These are phyloP conservation scores for Dastarcus helophoroides DNA, from an alignment of 2,888 invertebrate species.

Conservation along the genomic window DNA sequence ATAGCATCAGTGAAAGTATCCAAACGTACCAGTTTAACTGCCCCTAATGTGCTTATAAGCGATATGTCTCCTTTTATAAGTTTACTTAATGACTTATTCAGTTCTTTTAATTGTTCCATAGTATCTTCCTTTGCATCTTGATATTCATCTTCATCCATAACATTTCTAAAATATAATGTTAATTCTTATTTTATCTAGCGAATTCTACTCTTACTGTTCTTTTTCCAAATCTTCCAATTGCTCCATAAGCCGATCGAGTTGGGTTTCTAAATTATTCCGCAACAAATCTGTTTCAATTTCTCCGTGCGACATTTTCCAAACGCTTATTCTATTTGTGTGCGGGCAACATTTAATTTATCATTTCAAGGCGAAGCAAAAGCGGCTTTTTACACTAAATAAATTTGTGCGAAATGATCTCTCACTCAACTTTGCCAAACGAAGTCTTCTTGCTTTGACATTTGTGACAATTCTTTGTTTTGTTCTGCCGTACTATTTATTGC, in stretches of 20 bases:
- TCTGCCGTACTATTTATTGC: too few relatives aligned
- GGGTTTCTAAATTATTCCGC: constrained; percentile 52
- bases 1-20: too few relatives aligned
- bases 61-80: constrained; percentile 57
- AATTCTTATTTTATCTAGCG: background rate
- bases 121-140: constrained; percentile 57
- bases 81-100: constrained; percentile 50
- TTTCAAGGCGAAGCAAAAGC: too few relatives aligned
- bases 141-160: constrained; percentile 53
- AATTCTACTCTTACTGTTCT: constrained; percentile 44
- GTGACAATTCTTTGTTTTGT: too few relatives aligned
- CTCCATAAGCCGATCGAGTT: constrained; percentile 54
- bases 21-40: constrained; percentile 49
- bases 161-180: constrained; percentile 39
- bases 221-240: constrained; percentile 60
- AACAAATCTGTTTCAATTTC: constrained; percentile 51
- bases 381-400: too few relatives aligned
- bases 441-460: too few relatives aligned
- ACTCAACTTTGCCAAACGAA: too few relatives aligned
- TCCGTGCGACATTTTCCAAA: constrained; percentile 44
- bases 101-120: constrained; percentile 57
- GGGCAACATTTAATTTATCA: too few relatives aligned
- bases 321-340: too few relatives aligned
- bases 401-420: too few relatives aligned
- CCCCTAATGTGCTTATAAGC: constrained; percentile 50